Percentiles rank a stretch among this genome's conserved stretches.
phyloP scores from a whole-genome alignment of 2,888 invertebrate species.

The Anorthoa munda region DNA sequence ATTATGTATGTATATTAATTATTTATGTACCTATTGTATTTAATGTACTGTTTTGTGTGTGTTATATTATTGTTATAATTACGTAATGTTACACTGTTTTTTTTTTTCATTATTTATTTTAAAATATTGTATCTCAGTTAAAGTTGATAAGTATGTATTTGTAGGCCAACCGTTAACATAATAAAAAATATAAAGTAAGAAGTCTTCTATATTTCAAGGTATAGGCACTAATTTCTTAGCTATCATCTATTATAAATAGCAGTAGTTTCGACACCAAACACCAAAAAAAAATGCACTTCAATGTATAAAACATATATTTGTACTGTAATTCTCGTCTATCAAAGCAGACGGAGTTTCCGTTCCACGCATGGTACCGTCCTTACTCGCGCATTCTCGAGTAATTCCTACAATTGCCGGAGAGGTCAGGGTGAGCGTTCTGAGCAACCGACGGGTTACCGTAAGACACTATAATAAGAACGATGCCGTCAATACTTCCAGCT shows the following conservation, averaged over 20 bases:
- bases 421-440: slow-evolving; percentile 52
- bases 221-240: background rate
- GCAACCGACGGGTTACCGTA: slow-evolving; percentile 45
- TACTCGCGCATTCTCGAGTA: slow-evolving; percentile 49
- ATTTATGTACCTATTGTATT: no score
- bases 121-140: background rate
- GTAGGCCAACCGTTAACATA: background rate
- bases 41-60: background rate
- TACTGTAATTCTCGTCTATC: slow-evolving; percentile 6
- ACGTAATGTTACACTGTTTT: background rate
- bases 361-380: slow-evolving; percentile 24
- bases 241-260: background rate
- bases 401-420: slow-evolving; percentile 62
- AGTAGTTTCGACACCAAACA: background rate
- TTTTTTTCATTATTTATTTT: background rate
- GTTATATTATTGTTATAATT: background rate
- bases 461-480: slow-evolving; percentile 59
- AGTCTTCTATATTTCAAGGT: background rate
- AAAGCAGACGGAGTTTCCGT: slow-evolving; percentile 36
- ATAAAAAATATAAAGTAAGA: slow-evolving; percentile 5
- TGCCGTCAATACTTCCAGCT: slow-evolving; percentile 59
- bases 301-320: background rate
- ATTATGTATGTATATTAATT: background rate
- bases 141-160: background rate
- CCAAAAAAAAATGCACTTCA: background rate